Conservation (phyloP, 2,797 vertebrate genomes). For the Epinephelus coioides region DNA sequence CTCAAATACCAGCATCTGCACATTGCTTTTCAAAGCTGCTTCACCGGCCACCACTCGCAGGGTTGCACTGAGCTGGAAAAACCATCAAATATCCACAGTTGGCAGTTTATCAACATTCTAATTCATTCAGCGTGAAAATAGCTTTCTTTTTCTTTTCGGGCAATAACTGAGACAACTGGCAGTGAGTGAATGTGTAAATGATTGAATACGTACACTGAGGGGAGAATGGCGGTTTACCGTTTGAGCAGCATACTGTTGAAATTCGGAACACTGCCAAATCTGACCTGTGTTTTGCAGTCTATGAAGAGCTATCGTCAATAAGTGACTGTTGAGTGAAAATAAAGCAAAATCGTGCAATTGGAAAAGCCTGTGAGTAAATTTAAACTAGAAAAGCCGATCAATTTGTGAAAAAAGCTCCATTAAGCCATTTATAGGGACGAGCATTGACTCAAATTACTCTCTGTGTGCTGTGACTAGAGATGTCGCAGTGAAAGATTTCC, state of each 20-base stretch:
- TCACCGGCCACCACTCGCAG: constrained; percentile 17
- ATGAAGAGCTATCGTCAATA: constrained; percentile 19
- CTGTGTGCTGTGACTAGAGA: not conserved
- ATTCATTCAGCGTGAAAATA: constrained; percentile 53
- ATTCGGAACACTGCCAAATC: constrained; percentile 21
- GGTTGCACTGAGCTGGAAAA: constrained; percentile 35
- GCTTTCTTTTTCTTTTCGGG: constrained; percentile 40
- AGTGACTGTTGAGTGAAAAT: constrained; percentile 10
- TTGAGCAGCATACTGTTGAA: constrained; percentile 10
- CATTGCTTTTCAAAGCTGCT: constrained; percentile 45
- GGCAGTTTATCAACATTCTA: constrained; percentile 41
- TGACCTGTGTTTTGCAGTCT: constrained; percentile 18
- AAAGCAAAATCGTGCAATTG: not conserved
- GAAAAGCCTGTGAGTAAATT: constrained; percentile 1
- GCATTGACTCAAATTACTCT: not conserved
- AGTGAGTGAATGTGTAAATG: constrained; percentile 27
- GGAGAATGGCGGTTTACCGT: not conserved
- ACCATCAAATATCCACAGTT: constrained; percentile 41
- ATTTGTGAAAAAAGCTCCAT: not conserved
- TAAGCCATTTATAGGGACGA: not conserved
- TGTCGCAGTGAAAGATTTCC: no score
- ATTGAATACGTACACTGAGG: constrained; percentile 17
- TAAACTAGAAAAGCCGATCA: not conserved
- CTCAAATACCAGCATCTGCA: constrained; percentile 19
- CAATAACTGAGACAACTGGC: constrained; percentile 41